Conservation (phyloP, 2,888 invertebrate species). For the Leptura quadrifasciata region DNA sequence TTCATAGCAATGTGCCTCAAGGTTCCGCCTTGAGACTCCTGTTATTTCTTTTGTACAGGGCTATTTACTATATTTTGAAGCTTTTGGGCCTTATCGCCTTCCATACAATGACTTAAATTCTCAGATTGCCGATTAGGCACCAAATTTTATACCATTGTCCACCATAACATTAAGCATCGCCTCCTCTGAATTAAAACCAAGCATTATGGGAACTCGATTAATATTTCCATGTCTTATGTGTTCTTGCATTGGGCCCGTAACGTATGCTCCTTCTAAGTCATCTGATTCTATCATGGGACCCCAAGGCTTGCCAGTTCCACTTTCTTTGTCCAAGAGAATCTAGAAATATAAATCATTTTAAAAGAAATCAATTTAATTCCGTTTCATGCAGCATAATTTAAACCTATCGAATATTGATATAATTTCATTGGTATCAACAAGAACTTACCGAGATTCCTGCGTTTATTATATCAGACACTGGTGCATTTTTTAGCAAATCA, state of each 20-base stretch:
- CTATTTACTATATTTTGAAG: no score
- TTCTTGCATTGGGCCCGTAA: constrained; percentile 50
- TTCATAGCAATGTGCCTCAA: no score
- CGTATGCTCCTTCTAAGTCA: constrained; percentile 11
- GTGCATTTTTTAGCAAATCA: no score
- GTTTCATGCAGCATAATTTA: background rate
- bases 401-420: background rate
- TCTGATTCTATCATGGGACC: background rate
- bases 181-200: constrained; percentile 54
- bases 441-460: background rate
- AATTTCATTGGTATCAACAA: background rate
- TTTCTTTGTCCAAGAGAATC: background rate
- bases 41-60: no score
- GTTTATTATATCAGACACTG: no score
- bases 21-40: no score
- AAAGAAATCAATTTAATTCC: background rate
- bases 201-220: constrained; percentile 47
- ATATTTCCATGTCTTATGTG: constrained; percentile 46
- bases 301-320: no score
- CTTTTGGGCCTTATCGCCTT: no score
- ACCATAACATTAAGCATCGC: constrained; percentile 13
- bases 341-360: background rate
- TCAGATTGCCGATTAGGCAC: no score
- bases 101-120: no score
- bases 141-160: no score